phyloP scores from a whole-genome alignment of 2,113 vertebrate genomes.

The Caretta caretta region DNA sequence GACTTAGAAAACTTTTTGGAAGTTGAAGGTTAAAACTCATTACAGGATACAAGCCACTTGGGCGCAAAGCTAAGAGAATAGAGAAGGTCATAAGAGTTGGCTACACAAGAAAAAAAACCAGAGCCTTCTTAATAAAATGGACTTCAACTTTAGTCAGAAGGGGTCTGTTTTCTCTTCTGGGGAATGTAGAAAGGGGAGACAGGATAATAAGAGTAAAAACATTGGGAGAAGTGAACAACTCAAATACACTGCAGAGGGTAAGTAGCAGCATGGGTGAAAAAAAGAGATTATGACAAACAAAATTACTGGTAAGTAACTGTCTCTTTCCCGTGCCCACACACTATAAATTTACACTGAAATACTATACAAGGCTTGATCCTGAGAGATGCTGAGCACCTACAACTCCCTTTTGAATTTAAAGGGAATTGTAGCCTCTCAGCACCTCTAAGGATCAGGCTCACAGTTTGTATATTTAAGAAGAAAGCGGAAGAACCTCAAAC shows the following conservation, averaged over 20 bases:
- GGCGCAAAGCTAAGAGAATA: conserved; percentile 12
- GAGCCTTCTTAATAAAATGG: neutral
- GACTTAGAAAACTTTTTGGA: conserved; percentile 34
- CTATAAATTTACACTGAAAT: neutral
- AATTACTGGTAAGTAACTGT: neutral
- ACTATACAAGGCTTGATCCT: neutral
- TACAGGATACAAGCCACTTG: neutral
- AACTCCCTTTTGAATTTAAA: neutral
- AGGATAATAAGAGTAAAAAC: conserved; percentile 17
- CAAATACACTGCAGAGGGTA: conserved; percentile 29
- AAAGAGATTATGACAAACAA: neutral
- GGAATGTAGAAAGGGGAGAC: conserved; percentile 5
- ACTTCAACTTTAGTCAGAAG: neutral
- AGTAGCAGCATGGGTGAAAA: neutral
- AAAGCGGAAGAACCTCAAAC: neutral
- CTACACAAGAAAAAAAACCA: neutral
- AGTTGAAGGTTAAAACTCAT: conserved; percentile 5
- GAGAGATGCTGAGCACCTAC: neutral
- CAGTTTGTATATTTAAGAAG: neutral
- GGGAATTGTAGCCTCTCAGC: neutral
- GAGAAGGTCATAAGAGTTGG: neutral
- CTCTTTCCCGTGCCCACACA: neutral
- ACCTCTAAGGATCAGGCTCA: neutral
- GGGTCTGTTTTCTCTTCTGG: neutral
- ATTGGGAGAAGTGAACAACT: conserved; percentile 40